phyloP scores from a whole-genome alignment of 2,797 vertebrate species.

The Momotus momota region DNA sequence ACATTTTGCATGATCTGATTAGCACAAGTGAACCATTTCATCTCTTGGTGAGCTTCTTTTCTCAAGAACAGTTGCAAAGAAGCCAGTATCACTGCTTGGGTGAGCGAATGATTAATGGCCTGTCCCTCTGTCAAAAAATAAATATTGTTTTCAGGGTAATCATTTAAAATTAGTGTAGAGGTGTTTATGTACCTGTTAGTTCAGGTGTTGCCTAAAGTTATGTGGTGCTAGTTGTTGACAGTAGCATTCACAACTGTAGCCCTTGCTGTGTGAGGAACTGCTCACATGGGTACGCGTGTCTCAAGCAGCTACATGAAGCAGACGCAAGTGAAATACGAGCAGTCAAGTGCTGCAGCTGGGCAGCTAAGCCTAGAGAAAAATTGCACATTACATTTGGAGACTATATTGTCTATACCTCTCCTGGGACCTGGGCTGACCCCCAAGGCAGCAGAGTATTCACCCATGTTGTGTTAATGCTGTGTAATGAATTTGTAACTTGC shows the following conservation, averaged over 20 bases:
- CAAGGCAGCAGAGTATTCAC: not conserved
- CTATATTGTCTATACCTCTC: not conserved
- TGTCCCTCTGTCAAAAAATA: not conserved
- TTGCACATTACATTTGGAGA: not conserved
- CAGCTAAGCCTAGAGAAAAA: not conserved
- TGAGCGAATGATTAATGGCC: not conserved
- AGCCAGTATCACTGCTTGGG: not conserved
- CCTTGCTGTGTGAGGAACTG: not conserved
- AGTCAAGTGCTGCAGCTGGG: not conserved
- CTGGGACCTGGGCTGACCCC: not conserved
- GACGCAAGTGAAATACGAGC: accelerated
- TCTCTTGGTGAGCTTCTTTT: not conserved
- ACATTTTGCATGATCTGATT: not conserved
- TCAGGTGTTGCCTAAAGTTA: not conserved
- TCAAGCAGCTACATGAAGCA: not conserved
- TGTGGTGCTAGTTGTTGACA: not conserved
- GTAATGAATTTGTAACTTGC: not conserved
- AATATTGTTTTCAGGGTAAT: not conserved
- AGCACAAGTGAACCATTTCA: not conserved
- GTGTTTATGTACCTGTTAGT: not conserved
- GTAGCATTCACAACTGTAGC: not conserved
- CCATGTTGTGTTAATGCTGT: not conserved
- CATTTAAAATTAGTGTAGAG: not conserved
- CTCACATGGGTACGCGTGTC: not conserved
- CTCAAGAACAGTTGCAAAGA: not conserved